phyloP scores from a whole-genome alignment of 2,888 invertebrate genomes.

The Cataglyphis rosenhaueri region DNA sequence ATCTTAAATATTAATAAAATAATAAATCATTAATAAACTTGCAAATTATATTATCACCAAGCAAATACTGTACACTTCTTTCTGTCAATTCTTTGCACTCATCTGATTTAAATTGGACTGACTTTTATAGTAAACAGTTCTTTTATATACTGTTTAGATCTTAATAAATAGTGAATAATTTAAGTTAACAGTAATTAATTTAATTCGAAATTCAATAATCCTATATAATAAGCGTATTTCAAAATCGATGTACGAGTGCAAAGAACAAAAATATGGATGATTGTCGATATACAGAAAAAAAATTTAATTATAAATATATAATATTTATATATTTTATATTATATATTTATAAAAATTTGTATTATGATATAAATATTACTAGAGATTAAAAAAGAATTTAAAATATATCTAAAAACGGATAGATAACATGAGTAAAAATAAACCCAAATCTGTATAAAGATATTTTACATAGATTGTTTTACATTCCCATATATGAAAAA shows the following conservation, averaged over 20 bases:
- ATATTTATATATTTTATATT: not conserved
- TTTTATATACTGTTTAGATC: not conserved
- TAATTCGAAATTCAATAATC: constrained; percentile 15
- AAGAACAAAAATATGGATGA: constrained; percentile 19
- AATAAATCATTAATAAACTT: constrained; percentile 30
- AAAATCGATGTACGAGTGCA: constrained; percentile 27
- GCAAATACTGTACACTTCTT: constrained; percentile 42
- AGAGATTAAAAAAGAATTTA: not conserved
- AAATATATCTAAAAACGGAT: not conserved
- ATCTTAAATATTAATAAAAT: constrained; percentile 26
- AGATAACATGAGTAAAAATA: constrained; percentile 3
- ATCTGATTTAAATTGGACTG: constrained; percentile 26
- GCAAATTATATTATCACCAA: constrained; percentile 22
- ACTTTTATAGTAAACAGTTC: constrained; percentile 32
- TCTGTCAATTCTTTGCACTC: constrained; percentile 23
- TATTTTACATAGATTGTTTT: not conserved
- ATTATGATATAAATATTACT: not conserved
- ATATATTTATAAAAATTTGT: constrained; percentile 29
- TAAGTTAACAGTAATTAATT: constrained; percentile 26
- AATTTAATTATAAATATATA: not conserved
- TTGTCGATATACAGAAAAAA: constrained; percentile 23
- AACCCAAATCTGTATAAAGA: constrained; percentile 11
- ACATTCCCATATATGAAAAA: not conserved
- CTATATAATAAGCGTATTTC: not conserved
- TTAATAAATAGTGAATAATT: constrained; percentile 15